Percentiles rank a stretch among this genome's conserved stretches.
Conservation (phyloP, 2,888 invertebrate genomes). For the Masnerella sp. region DNA sequence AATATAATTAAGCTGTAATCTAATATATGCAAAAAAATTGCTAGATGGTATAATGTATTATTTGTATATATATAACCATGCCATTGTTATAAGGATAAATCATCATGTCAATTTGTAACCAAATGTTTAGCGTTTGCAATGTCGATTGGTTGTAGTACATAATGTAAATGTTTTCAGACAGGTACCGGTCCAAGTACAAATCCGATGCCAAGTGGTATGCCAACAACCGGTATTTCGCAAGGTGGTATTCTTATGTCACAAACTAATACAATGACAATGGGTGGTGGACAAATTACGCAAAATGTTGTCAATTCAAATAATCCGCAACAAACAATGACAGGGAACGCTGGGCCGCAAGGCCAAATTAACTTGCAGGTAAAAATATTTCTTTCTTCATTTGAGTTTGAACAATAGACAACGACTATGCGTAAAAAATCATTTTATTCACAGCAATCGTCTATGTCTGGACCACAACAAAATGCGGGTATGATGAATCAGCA, state of each 20-base stretch:
- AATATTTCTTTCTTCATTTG: constrained; percentile 2
- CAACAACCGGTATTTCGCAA: constrained; percentile 73
- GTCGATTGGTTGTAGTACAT: too few species aligned
- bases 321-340: constrained; percentile 71
- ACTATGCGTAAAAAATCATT: too few species aligned
- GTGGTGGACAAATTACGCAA: constrained; percentile 81
- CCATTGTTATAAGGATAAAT: too few species aligned
- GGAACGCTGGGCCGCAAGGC: constrained; percentile 70
- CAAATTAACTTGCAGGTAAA: constrained; percentile 73
- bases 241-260: constrained; percentile 79
- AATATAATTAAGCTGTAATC: too few species aligned
- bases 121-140: too few species aligned
- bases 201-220: constrained; percentile 70
- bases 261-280: constrained; percentile 79
- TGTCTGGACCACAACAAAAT: constrained; percentile 72
- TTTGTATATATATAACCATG: too few species aligned
- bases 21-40: too few species aligned
- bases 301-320: constrained; percentile 78
- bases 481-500: constrained; percentile 70
- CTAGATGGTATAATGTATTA: too few species aligned
- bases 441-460: constrained; percentile 64
- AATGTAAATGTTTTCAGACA: constrained; percentile 58
- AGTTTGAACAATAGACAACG: too few species aligned
- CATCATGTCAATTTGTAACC: too few species aligned
- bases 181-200: constrained; percentile 65